phyloP scores from a whole-genome alignment of 2,797 vertebrate genomes.

The Emydoidea blandingii region DNA sequence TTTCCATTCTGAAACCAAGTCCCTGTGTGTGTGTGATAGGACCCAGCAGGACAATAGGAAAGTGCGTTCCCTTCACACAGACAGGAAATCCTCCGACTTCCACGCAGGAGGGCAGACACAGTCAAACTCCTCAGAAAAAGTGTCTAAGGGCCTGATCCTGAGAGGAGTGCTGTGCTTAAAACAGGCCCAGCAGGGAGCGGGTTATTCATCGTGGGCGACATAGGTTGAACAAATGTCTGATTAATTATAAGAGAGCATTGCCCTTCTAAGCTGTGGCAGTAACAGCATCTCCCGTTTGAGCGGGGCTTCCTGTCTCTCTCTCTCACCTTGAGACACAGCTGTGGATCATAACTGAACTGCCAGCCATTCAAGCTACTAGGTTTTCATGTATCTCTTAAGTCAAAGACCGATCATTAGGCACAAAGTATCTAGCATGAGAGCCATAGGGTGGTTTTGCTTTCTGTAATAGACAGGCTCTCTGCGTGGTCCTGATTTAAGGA shows the following conservation, averaged over 20 bases:
- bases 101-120: fast-evolving
- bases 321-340: neutral
- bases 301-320: no score
- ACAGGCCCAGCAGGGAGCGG: fast-evolving
- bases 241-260: neutral
- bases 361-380: neutral
- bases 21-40: neutral
- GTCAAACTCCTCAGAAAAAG: neutral
- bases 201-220: neutral
- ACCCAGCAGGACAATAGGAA: neutral
- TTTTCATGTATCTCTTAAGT: neutral
- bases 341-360: neutral
- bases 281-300: neutral
- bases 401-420: neutral
- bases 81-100: neutral
- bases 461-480: neutral
- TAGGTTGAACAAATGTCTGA: neutral
- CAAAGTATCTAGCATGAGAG: neutral
- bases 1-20: neutral
- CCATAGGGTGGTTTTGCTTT: neutral
- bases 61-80: neutral
- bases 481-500: no score
- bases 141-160: fast-evolving
- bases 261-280: neutral
- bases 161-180: neutral